Base-by-base conservation (phyloP, 2,888 invertebrate species). In the Tanytarsus gracilentus region DNA sequence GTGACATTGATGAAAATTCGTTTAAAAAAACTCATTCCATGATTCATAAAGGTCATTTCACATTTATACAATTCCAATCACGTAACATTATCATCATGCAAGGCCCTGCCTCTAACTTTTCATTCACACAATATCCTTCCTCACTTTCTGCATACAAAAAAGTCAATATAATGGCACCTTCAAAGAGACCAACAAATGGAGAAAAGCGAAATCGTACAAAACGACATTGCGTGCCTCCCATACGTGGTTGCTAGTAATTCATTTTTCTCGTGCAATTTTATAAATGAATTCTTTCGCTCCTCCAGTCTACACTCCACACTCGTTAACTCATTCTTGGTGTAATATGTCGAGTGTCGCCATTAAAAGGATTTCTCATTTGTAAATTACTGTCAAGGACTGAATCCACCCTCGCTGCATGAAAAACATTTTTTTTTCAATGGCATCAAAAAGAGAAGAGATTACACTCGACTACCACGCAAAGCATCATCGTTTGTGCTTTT, bases 241-340 rank as follows among this genome's bases (percentile, higher is more conserved):
- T 40, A 55, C 55, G 40, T 55, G 55, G 33, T 11, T 26, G 4
- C 25, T 27, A 33, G 26, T 55, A 40, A 55, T 40, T 55, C 40
- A 39, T 26, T 16, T 52, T 11, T 11, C 2, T 39, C 40, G 14
- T 51, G 30, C 40, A 55, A 55, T 55, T 55, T 40, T 27, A 21
- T 33, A 55, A 55, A 55, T 55, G 40, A 40, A 26, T 18, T 14
- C 26, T 40, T 53, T 23, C n/a, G n/a, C n/a, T 18, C 40, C 26
- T 39, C 14, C 55, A 18, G 44, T 23, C 44, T 18, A 11, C 23
- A 8, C 11, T 23, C 11, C 44, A 18, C 40, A 18, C 16, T 36
- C 36, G n/a, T 33, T 9, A 25, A 8, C 40, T 18, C 9, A 8
- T 9, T 51, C 9, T 6, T 51, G 27, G 8, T 51, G 7, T n/a